phyloP scores from a whole-genome alignment of 1,140 invertebrate species.

The Arctopsyche grandis region DNA sequence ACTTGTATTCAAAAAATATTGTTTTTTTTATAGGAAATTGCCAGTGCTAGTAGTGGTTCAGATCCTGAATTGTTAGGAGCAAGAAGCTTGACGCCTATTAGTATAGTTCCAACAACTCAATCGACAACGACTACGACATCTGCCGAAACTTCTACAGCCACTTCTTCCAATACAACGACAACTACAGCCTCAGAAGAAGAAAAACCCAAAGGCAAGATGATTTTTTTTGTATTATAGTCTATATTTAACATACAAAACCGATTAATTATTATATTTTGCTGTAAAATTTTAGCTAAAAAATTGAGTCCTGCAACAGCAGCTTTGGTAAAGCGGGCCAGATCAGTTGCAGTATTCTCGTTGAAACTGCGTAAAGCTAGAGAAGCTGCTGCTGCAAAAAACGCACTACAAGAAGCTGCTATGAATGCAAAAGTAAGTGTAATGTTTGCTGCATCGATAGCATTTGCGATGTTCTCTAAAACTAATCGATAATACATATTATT shows the following conservation, averaged over 20 bases:
- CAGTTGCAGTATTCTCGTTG: conserved; percentile 83
- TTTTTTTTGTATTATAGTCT: not conserved
- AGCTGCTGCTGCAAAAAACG: conserved; percentile 74
- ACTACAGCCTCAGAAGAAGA: conserved; percentile 63
- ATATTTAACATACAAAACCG: not conserved
- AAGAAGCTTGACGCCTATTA: conserved; percentile 44
- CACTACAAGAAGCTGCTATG: conserved; percentile 55
- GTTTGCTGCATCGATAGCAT: too few species aligned
- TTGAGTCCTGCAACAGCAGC: conserved; percentile 74
- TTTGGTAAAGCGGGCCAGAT: conserved; percentile 81
- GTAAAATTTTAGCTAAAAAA: conserved; percentile 69
- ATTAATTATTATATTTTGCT: not conserved
- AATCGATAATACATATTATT: too few species aligned
- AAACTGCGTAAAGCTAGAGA: conserved; percentile 80
- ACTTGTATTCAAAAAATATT: too few species aligned
- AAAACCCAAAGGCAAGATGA: conserved; percentile 62
- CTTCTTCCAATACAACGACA: conserved; percentile 54
- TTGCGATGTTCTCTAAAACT: not conserved
- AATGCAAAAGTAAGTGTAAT: conserved; percentile 39
- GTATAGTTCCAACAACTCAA: conserved; percentile 12
- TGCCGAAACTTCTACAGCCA: conserved; percentile 55
- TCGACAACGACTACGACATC: not conserved
- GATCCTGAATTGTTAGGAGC: conserved; percentile 50
- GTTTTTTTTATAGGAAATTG: conserved; percentile 45
- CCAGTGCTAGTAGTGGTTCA: conserved; percentile 46